A percentile compares a stretch with the other conserved stretches of the same genome.
Evolutionary conservation across 1,140 invertebrate species (phyloP).

Genomic region (Cecropterus lyciades): DNA sequence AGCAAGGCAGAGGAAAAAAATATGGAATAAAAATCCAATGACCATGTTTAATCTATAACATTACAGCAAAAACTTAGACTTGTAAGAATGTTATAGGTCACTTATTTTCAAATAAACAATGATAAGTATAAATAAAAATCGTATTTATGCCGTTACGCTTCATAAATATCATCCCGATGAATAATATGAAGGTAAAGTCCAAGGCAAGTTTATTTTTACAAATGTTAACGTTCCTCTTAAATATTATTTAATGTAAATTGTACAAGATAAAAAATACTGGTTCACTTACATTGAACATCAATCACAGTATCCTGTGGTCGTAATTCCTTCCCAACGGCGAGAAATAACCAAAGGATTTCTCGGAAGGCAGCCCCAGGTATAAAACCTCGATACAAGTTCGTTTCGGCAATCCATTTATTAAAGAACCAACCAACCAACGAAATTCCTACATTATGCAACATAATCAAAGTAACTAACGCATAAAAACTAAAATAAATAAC

Average conservation of each 20-base stretch:
- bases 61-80: background rate
- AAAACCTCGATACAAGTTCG: background rate
- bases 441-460: too few species aligned
- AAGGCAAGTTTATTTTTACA: background rate
- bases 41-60: background rate
- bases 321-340: background rate
- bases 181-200: background rate
- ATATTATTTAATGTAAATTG: background rate
- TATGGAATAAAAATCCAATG: background rate
- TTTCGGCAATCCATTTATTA: background rate
- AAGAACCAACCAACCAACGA: too few species aligned
- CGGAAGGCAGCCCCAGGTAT: slow-evolving; percentile 8
- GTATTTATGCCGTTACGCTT: background rate
- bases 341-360: slow-evolving; percentile 13
- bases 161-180: background rate
- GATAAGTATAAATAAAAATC: background rate
- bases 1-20: background rate
- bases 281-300: slow-evolving; percentile 3
- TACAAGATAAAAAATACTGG: background rate
- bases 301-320: background rate
- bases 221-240: background rate
- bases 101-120: background rate
- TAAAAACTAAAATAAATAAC: too few species aligned
- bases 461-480: too few species aligned
- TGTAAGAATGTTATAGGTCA: background rate